Evolutionary conservation across 2,797 vertebrate species (phyloP).

Genomic region (Pogoniulus pusillus): DNA sequence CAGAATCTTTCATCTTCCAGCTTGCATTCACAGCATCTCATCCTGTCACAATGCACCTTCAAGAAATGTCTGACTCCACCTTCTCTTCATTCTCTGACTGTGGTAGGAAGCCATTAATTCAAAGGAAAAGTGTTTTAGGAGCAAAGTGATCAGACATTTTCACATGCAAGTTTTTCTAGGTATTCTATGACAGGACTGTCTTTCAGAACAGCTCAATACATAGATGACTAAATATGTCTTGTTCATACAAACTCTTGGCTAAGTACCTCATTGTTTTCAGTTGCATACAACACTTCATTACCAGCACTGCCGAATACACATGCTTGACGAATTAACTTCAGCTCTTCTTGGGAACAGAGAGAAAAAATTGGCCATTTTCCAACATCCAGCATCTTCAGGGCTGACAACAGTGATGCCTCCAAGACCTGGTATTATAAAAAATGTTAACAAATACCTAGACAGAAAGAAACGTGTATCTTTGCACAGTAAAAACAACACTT

Average conservation of each 20-base stretch:
- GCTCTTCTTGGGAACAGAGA: conserved; percentile 91
- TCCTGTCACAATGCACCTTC: not conserved
- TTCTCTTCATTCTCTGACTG: not conserved
- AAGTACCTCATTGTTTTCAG: conserved; percentile 93
- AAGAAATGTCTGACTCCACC: not conserved
- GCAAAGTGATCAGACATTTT: not conserved
- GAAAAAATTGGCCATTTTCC: conserved; percentile 99
- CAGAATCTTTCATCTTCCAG: not conserved
- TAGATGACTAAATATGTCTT: not conserved
- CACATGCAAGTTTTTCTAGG: not conserved
- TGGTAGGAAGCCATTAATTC: not conserved
- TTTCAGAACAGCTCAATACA: not conserved
- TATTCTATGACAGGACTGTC: not conserved
- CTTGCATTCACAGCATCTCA: not conserved
- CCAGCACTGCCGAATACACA: conserved; percentile 96
- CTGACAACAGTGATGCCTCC: conserved; percentile 60
- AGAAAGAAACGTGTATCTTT: not conserved
- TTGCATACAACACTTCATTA: conserved; percentile 95
- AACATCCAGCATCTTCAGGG: conserved; percentile 94
- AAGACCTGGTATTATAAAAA: conserved; percentile 57
- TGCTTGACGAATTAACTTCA: conserved; percentile 91
- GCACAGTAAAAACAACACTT: not conserved
- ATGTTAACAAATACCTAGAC: not conserved
- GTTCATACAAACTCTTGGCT: not conserved
- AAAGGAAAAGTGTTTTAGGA: not conserved